Conservation (phyloP, 2,888 invertebrate genomes). For the Athalia circularis region DNA sequence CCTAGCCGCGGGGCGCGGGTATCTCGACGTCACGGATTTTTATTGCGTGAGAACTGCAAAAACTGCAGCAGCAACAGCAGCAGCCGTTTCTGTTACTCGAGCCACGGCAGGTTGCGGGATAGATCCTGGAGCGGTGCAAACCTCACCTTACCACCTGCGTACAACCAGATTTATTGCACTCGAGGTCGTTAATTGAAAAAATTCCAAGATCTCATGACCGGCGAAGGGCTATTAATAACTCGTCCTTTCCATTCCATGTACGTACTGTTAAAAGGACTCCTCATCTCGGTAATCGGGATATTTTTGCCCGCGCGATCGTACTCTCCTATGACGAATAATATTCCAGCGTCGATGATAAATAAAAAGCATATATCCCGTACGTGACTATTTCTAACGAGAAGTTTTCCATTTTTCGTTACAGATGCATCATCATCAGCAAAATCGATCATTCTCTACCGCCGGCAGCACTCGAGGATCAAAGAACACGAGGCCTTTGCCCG, state of each 20-base stretch:
- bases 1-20: too few species aligned
- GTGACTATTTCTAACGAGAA: not conserved
- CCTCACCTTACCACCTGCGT: conserved; percentile 5
- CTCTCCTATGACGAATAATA: not conserved
- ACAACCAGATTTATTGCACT: conserved; percentile 26
- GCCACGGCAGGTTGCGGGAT: too few species aligned
- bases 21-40: conserved; percentile 15
- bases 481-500: conserved; percentile 51
- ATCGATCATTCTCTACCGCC: conserved; percentile 51
- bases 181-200: conserved; percentile 35
- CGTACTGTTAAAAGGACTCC: not conserved
- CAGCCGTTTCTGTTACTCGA: too few species aligned
- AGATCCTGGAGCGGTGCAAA: not conserved
- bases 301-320: conserved; percentile 40
- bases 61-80: not conserved
- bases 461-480: conserved; percentile 52
- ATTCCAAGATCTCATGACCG: conserved; percentile 7
- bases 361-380: too few species aligned
- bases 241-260: not conserved
- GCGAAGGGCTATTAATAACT: conserved; percentile 19
- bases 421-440: conserved; percentile 68
- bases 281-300: not conserved
- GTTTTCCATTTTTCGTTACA: conserved; percentile 53
- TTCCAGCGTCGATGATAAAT: not conserved
- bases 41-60: not conserved